Base-by-base conservation (phyloP, 2,797 vertebrate genomes). In the Pseudochaenichthys georgianus region DNA sequence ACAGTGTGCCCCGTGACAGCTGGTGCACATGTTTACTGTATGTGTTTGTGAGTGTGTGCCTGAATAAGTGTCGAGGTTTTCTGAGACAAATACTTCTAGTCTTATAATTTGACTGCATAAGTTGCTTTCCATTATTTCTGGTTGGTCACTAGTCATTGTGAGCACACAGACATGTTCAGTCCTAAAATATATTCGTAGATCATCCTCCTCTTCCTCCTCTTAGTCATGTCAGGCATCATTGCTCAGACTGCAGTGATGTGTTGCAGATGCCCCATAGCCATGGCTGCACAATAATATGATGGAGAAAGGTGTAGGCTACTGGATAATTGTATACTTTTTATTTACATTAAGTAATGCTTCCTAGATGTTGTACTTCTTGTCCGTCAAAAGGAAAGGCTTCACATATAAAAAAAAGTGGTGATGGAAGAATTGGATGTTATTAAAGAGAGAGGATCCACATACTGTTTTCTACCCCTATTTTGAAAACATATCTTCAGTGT, bases 11-110 rank as follows among this genome's bases (percentile, higher is more conserved):
- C 16, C 66, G 45, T 77, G 66, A 83, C 82, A 84, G 81, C 80
- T 88, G 80, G 38, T 75, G 67, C 54, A n/a, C 48, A 45, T 60
- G 41, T 80, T 80, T 77, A 63, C 64, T 74, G 63, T 64, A 52
- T 68, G 50, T 77, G 48, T 65, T 77, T n/a, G 52, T 74, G 70
- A 45, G 67, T 28, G 46, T 55, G 61, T 70, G 67, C 19, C 28
- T 65, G 52, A 69, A 66, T 70, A 15, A 62, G 55, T 45, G 13
- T 45, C n/a, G 50, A 17, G 16, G 9, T 41, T n/a, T 45, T 65
- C 9, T 9, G 10, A 3, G 6, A 11, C 3, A 52, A 46, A 73
- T 31, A 4, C 12, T 53, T 54, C 3, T 48, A 10, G 16, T 23
- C 47, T 50, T 65, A 15, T 5, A 51, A 12, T 41, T 53, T 38